phyloP scores from a whole-genome alignment of 2,113 vertebrate genomes.

The crab-eating macaque (Macaca fascicularis) region DNA sequence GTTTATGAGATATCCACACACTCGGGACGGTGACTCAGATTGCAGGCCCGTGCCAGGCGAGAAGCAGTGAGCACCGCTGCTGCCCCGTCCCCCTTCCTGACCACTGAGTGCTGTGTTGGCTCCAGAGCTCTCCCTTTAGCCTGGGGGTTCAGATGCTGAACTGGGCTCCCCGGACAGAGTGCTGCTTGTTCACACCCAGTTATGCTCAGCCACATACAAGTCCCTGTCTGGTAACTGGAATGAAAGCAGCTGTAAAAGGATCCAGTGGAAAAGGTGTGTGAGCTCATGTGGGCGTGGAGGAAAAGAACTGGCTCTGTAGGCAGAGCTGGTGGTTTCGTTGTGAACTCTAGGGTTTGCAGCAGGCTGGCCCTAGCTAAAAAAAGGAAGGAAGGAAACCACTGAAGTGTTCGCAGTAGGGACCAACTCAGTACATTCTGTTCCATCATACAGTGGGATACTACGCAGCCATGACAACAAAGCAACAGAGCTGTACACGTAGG shows the following conservation, averaged over 20 bases:
- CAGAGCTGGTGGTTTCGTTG: neutral
- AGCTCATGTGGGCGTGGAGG: accelerated
- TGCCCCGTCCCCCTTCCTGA: neutral
- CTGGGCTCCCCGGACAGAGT: neutral
- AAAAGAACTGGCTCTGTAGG: neutral
- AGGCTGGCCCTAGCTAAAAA: neutral
- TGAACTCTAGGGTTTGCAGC: neutral
- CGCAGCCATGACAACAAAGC: neutral
- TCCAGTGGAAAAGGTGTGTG: neutral
- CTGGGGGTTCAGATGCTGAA: neutral
- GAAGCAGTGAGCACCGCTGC: neutral
- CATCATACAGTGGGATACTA: accelerated
- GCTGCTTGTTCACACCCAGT: no score
- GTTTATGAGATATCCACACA: neutral
- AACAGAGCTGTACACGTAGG: neutral
- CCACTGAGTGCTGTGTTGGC: neutral
- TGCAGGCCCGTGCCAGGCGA: neutral
- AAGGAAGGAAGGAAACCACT: neutral
- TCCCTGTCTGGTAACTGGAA: neutral
- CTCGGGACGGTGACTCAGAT: neutral
- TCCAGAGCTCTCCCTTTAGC: neutral
- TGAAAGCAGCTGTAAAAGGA: neutral
- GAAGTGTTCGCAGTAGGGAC: neutral
- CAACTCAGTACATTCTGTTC: no score
- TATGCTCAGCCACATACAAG: neutral